phyloP scores from a whole-genome alignment of 2,797 vertebrate genomes.

The Helarctos malayanus region DNA sequence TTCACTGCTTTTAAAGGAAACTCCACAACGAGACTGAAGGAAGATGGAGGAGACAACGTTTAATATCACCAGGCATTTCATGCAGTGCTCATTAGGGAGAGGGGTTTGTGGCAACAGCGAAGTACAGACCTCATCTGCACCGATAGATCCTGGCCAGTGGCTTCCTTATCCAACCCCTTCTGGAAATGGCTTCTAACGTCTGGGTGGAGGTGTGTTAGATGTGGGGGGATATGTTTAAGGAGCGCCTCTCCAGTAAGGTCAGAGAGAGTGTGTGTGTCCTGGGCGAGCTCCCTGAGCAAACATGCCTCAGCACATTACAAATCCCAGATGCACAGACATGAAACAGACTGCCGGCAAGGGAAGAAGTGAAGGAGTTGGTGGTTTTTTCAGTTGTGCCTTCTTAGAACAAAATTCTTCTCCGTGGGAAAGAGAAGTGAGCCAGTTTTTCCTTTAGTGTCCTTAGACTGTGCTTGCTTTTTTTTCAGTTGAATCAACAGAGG shows the following conservation, averaged over 20 bases:
- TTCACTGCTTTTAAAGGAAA: constrained; percentile 78
- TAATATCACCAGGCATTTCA: constrained; percentile 46
- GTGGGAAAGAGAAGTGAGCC: not conserved
- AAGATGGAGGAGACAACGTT: constrained; percentile 25
- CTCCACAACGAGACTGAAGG: constrained; percentile 22
- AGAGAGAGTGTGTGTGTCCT: not conserved
- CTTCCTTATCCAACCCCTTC: constrained; percentile 33
- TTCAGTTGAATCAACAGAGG: constrained; percentile 63
- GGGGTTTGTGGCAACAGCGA: constrained; percentile 54
- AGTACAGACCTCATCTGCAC: not conserved
- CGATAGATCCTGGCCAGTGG: not conserved
- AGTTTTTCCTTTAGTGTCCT: constrained; percentile 57
- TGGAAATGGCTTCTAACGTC: constrained; percentile 52
- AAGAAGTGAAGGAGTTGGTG: not conserved
- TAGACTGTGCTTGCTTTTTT: constrained; percentile 71
- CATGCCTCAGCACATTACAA: constrained; percentile 50
- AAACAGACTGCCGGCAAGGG: constrained; percentile 14
- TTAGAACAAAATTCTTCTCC: constrained; percentile 58
- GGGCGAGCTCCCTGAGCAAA: not conserved
- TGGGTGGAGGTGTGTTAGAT: not conserved
- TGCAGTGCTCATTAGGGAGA: constrained; percentile 50
- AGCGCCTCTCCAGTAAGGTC: constrained; percentile 54
- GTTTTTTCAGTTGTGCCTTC: constrained; percentile 49
- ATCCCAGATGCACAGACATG: not conserved
- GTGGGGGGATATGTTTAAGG: not conserved